Base-by-base conservation (phyloP, 2,797 vertebrate genomes). In the Rhabdophis nuchalis region DNA sequence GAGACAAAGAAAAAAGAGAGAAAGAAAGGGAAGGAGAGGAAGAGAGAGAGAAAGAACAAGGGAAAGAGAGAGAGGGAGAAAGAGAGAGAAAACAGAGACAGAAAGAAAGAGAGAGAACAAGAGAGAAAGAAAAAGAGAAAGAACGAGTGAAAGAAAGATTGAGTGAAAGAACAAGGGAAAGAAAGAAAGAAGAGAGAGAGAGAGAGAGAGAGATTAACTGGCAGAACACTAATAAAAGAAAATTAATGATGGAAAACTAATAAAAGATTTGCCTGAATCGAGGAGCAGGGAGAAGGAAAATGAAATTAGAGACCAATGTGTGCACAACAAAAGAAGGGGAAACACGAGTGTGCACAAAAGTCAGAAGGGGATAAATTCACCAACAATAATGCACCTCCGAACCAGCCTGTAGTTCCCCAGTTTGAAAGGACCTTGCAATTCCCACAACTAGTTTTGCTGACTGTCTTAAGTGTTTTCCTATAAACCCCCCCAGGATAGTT, bases 111-210 rank as follows among this genome's bases (percentile, higher is more conserved):
- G 20, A 86, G 23, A 3, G 9, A 6, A 20, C 46, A 46, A 46
- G 46, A 46, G 46, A 46, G 46, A 20, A 18, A 57, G 5, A 20
- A 5, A 14, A 56, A 56, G 54, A 20, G 18, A 27, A 60, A 27
- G 89, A 56, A 0, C 25, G 8, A 23, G 5, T 2, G 6, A 58
- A 0, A 23, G 20, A 57, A 20, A 23, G 6, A 25, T n/a, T n/a
- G 8, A 23, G 5, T 2, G 6, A 58, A 0, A 23, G 20, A 57
- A 20, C 7, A 1, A 25, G 2, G 9, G 23, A 9, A 1, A 14
- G 0, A 14, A 13, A 54, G 13, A 46, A 46, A 46, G 46, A 6
- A 50, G 46, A 50, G 46, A 50, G 46, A 50, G 54, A 54, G 0
- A 20, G 56, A 57, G 20, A 86, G 54, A 54, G 0, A 20, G 56